These are phyloP conservation scores for Philopotamus ludificatus DNA, from an alignment of 1,140 invertebrate species.

Conservation along the genomic window DNA sequence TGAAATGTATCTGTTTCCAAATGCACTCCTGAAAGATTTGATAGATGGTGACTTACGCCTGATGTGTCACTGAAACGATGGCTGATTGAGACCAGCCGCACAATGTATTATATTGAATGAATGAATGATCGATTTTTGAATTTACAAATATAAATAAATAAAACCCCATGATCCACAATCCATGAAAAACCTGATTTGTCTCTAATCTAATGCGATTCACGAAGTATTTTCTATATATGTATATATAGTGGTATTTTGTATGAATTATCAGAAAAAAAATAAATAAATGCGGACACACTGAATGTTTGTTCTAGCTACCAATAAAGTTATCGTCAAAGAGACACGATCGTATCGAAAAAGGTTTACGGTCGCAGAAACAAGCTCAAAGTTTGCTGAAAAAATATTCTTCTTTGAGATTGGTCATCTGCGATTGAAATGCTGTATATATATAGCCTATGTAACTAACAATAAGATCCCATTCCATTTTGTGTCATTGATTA, in stretches of 20 bases:
- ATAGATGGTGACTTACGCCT: slow-evolving; percentile 35
- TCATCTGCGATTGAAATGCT: slow-evolving; percentile 6
- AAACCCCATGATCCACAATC: too few species aligned
- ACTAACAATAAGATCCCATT: slow-evolving; percentile 24
- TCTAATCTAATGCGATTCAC: neutral
- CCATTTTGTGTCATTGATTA: slow-evolving; percentile 10
- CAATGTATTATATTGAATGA: slow-evolving; percentile 28
- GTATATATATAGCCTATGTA: slow-evolving; percentile 28
- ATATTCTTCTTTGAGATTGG: neutral
- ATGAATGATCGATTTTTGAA: slow-evolving; percentile 38
- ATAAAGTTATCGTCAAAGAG: slow-evolving; percentile 4
- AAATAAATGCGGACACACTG: too few species aligned
- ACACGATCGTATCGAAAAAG: slow-evolving; percentile 4
- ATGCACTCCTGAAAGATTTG: slow-evolving; percentile 35
- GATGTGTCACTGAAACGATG: slow-evolving; percentile 20
- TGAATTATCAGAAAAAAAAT: too few species aligned
- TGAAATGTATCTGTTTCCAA: slow-evolving; percentile 30
- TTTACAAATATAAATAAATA: too few species aligned
- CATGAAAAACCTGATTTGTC: slow-evolving; percentile 10
- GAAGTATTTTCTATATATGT: neutral
- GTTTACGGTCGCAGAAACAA: neutral
- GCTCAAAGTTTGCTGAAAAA: slow-evolving; percentile 5
- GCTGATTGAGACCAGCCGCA: slow-evolving; percentile 38
- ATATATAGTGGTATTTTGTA: neutral
- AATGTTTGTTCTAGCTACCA: too few species aligned